Base-by-base conservation (phyloP, 2,888 invertebrate genomes). In the Stictocephala bisonia region DNA sequence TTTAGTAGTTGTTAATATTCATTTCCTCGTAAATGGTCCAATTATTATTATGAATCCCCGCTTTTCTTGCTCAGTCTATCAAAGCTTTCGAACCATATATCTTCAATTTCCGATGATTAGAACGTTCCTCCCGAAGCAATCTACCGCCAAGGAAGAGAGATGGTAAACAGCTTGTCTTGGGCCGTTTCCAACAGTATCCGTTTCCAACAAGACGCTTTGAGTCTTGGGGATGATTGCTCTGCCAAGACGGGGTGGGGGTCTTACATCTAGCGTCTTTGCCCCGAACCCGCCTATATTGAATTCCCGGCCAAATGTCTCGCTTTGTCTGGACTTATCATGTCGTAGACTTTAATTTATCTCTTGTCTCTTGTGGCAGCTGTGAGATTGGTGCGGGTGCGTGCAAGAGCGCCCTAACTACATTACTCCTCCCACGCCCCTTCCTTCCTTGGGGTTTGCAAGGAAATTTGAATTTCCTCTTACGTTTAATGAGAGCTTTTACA, bases 301-400 rank as follows among this genome's bases (percentile, higher is more conserved):
- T 71, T 71, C 60, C 71, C 60, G 31, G 60, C 60, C 50, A 60
- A 64, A 71, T 71, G 71, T 71, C 71, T 71, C 60, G 60, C 71
- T 71, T 71, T 71, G 71, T 71, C 64, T 27, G 48, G 48, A 71
- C 48, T 71, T 71, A 71, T 71, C 71, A 29, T 71, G 71, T 71
- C 64, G 60, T 48, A 71, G 71, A 71, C 71, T 71, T 71, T 60
- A 71, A 71, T 64, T 64, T 71, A 64, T 64, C 60, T 64, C 71
- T 51, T 24, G 27, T 67, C 67, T 48, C 67, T 27, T 27, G 67
- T 48, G 67, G 48, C 67, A 50, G 51, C 41, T 22, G 64, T 26
- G 48, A 48, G 67, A 48, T 67, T 27, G 68, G 50, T 50, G 53
- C 53, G 53, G 7, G 53, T 29, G 56, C 18, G 56, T 26, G 31